Percentiles rank a stretch among this genome's conserved stretches.
phyloP scores from a whole-genome alignment of 2,888 invertebrate species.

The Latrodectus hesperus region DNA sequence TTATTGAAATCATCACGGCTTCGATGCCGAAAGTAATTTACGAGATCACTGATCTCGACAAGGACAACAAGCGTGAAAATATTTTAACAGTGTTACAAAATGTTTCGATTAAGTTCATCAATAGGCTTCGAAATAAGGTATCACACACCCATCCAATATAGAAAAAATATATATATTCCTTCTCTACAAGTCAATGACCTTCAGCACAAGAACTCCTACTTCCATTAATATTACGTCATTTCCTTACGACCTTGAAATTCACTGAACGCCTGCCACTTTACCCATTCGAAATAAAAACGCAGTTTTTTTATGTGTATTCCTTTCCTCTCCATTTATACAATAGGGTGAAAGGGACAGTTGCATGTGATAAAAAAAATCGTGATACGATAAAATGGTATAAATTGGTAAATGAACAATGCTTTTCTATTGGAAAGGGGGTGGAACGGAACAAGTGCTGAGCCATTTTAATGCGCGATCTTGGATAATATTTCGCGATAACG shows the following conservation, averaged over 20 bases:
- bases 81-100: background rate
- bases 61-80: too few relatives aligned
- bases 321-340: slow-evolving; percentile 31
- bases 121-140: background rate
- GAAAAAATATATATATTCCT: background rate
- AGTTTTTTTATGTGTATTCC: background rate
- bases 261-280: slow-evolving; percentile 35
- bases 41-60: too few relatives aligned
- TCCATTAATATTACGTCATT: slow-evolving; percentile 60
- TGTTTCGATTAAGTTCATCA: background rate
- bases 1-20: too few relatives aligned
- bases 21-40: too few relatives aligned
- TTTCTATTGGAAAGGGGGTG: slow-evolving; percentile 14
- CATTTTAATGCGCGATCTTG: background rate
- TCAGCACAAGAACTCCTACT: slow-evolving; percentile 8
- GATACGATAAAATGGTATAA: slow-evolving; percentile 56
- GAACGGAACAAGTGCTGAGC: slow-evolving; percentile 25
- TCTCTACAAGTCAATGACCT: background rate
- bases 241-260: slow-evolving; percentile 65
- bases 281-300: background rate
- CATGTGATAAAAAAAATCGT: slow-evolving; percentile 31
- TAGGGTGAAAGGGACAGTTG: slow-evolving; percentile 57
- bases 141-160: background rate
- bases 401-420: slow-evolving; percentile 47
- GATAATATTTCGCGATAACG: slow-evolving; percentile 6